Base-by-base conservation (phyloP, 2,888 invertebrate species). In the Sthenelais limicola region DNA sequence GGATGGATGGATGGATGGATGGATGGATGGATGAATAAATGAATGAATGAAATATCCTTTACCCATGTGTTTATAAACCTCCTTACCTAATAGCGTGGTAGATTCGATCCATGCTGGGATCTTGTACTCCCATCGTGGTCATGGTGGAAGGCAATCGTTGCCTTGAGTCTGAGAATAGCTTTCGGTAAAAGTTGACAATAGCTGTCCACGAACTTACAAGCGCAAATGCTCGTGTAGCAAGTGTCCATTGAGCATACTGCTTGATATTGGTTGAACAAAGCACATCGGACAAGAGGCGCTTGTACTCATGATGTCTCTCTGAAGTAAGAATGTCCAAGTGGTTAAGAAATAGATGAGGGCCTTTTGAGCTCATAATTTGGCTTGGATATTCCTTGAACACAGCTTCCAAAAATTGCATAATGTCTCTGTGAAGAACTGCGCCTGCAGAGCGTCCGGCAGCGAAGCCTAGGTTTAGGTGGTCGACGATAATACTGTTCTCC, bases 211-310 rank as follows among this genome's bases (percentile, higher is more conserved):
- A 79, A 73, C 80, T 86, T 47, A 86, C 83, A 49, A 87, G 77
- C 28, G 85, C 82, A 79, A 84, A 86, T 21, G 84, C 83, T 9
- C 87, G 79, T 12, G 82, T 82, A 15, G 85, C 86, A 43, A 87
- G 77, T 35, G 84, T 70, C 85, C 84, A 85, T 77, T 87, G 86
- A 30, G 86, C 86, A 81, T 84, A 82, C 76, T 85, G 84, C 73
- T 81, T 82, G 67, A 84, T 83, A 33, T 78, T 77, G 1, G 86
- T 87, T 67, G 84, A 83, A 74, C 84, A 83, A 74, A 82, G 82
- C 0, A 86, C 86, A 77, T 87, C 86, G 3, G 86, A 81, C 33
- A 87, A 74, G 15, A 87, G 76, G 32, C 77, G 78, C 72, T 83
- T 83, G 74, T 86, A 86, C 32, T 80, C 76, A 5, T 74, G 79